Conservation (phyloP, 1,140 invertebrate species). For the Ridgeia piscesae region DNA sequence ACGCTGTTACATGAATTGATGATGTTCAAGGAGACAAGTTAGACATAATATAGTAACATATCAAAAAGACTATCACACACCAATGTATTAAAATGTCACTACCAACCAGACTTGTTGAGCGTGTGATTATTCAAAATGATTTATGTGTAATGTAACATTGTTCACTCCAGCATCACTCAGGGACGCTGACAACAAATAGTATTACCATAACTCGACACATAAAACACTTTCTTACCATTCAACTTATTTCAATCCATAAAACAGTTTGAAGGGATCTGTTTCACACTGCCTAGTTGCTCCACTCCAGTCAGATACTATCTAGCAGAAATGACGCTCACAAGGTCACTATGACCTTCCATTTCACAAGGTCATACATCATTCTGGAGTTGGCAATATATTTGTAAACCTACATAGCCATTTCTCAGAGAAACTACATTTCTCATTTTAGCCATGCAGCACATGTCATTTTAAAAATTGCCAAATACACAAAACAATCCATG, state of each 20-base stretch:
- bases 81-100: background rate
- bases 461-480: too few relatives aligned
- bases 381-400: background rate
- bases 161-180: background rate
- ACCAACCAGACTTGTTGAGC: background rate
- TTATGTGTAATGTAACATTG: background rate
- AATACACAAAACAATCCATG: too few relatives aligned
- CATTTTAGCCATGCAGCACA: background rate
- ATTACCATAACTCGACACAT: background rate
- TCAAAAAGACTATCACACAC: too few relatives aligned
- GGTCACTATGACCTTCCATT: background rate
- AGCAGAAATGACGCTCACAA: background rate
- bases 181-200: background rate
- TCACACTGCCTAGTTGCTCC: background rate
- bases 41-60: too few relatives aligned
- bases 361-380: slow-evolving; percentile 10
- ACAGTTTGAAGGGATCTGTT: background rate
- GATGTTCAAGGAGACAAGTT: background rate
- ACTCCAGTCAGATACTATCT: slow-evolving; percentile 13
- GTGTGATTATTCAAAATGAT: background rate
- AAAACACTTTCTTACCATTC: background rate
- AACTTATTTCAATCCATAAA: background rate
- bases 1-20: background rate
- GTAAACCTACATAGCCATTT: background rate
- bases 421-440: background rate